Conservation (phyloP, 2,797 vertebrate species). For the Mus minutoides region DNA sequence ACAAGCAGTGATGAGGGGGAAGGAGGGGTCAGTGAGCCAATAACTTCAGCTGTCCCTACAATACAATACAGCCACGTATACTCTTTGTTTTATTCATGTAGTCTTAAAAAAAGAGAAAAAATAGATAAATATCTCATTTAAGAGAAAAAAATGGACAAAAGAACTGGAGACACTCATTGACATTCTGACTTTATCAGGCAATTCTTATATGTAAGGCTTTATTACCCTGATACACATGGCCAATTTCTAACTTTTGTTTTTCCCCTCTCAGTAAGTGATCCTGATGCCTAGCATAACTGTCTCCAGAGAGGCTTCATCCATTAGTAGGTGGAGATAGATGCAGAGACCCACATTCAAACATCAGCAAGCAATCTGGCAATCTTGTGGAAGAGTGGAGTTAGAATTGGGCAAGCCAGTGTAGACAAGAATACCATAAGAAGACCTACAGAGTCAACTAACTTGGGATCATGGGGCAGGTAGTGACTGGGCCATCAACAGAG, state of each 20-base stretch:
- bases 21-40: not conserved
- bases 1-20: accelerated
- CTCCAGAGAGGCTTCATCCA: not conserved
- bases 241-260: not conserved
- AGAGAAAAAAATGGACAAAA: not conserved
- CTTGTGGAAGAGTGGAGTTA: not conserved
- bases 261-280: not conserved
- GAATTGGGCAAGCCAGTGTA: not conserved
- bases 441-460: not conserved
- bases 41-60: not conserved
- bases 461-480: not conserved
- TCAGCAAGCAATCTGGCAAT: not conserved
- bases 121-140: not conserved
- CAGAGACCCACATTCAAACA: not conserved
- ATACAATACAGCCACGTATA: not conserved
- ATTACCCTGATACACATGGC: too few species aligned
- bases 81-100: not conserved
- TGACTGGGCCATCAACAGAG: not conserved
- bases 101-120: not conserved
- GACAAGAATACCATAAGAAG: not conserved
- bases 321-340: not conserved
- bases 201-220: not conserved
- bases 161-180: not conserved
- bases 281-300: not conserved
- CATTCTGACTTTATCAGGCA: not conserved